A percentile compares a stretch with the other conserved stretches of the same genome.
These are phyloP conservation scores for Machimus rusticus DNA, from an alignment of 2,888 invertebrate genomes.

Conservation along the genomic window DNA sequence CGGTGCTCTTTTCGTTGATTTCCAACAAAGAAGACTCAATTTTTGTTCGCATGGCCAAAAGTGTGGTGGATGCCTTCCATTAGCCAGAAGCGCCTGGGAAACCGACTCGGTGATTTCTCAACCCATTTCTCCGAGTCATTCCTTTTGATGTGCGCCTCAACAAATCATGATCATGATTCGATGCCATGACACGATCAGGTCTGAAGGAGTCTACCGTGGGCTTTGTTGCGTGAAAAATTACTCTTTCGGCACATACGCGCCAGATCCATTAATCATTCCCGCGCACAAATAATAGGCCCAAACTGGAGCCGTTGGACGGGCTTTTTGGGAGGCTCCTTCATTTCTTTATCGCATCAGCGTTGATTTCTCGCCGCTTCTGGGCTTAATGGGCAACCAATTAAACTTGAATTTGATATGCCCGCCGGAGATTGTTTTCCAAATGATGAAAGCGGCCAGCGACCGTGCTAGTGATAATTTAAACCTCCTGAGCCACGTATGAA, in stretches of 20 bases:
- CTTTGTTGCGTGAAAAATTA: slow-evolving; percentile 40
- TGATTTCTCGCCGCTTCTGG: slow-evolving; percentile 37
- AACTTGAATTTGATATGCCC: slow-evolving; percentile 32
- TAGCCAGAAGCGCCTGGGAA: not conserved
- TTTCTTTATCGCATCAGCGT: not conserved
- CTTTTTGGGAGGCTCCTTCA: slow-evolving; percentile 5
- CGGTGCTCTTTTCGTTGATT: not conserved
- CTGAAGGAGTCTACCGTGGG: not conserved
- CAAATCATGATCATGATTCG: slow-evolving; percentile 32
- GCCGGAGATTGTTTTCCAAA: not conserved
- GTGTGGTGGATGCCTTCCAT: not conserved
- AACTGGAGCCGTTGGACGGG: not conserved
- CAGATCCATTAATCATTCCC: slow-evolving; percentile 33
- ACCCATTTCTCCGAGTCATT: slow-evolving; percentile 14
- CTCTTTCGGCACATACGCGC: slow-evolving; percentile 36
- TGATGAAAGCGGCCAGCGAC: not conserved
- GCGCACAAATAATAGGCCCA: slow-evolving; percentile 28
- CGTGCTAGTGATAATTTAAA: not conserved
- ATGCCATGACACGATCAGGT: not conserved
- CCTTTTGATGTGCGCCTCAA: slow-evolving; percentile 30
- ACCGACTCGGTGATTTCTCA: not conserved
- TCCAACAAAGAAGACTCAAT: not conserved
- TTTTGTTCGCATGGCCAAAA: not conserved
- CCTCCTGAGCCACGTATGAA: not conserved
- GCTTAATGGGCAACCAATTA: slow-evolving; percentile 33